Conservation (phyloP, 2,888 invertebrate species). For the Crioceris asparagi region DNA sequence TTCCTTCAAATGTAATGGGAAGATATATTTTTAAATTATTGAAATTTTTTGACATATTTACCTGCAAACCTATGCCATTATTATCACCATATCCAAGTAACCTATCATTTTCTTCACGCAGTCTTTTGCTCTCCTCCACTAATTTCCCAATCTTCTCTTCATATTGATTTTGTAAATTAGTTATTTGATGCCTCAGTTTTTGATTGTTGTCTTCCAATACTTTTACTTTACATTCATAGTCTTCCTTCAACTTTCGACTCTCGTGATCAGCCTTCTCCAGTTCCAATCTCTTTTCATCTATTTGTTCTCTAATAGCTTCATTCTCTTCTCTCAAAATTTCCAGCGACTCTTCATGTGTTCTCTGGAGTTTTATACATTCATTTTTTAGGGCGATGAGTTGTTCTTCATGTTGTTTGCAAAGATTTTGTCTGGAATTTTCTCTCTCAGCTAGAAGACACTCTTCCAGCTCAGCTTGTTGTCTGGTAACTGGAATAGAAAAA, state of each 20-base stretch:
- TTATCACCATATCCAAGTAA: constrained; percentile 31
- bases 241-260: constrained; percentile 28
- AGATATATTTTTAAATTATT: neutral
- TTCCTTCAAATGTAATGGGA: constrained; percentile 44
- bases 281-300: constrained; percentile 31
- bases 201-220: constrained; percentile 22
- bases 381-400: constrained; percentile 28
- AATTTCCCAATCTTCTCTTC: constrained; percentile 19
- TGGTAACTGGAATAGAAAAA: constrained; percentile 32
- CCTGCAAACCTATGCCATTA: constrained; percentile 32
- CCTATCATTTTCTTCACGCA: constrained; percentile 32
- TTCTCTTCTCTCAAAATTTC: constrained; percentile 37
- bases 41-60: constrained; percentile 14
- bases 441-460: constrained; percentile 27
- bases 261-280: constrained; percentile 20
- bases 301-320: constrained; percentile 35
- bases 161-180: constrained; percentile 10
- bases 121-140: constrained; percentile 26
- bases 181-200: constrained; percentile 25
- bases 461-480: constrained; percentile 30
- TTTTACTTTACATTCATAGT: constrained; percentile 30
- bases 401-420: constrained; percentile 28
- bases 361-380: constrained; percentile 33
- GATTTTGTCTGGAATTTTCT: constrained; percentile 21
- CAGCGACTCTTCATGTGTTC: constrained; percentile 32